Conservation (phyloP, 2,888 invertebrate genomes). For the Ormyrus rosae region DNA sequence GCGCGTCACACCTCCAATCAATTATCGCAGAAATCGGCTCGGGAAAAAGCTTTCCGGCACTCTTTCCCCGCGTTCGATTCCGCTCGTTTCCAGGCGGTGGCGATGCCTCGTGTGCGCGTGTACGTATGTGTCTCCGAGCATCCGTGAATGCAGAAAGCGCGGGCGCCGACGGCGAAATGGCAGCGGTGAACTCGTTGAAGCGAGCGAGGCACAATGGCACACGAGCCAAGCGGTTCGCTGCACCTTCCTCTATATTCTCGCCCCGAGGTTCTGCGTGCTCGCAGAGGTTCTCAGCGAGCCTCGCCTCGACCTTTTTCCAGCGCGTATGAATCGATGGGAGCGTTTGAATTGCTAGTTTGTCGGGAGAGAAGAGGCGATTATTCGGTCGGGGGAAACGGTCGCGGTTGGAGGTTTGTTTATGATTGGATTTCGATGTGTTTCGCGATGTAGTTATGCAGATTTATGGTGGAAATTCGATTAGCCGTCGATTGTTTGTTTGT, state of each 20-base stretch:
- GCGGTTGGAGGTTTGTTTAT: too few relatives aligned
- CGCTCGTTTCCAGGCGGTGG: conserved; percentile 5
- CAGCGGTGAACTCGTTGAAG: conserved; percentile 21
- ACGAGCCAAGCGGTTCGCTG: conserved; percentile 42
- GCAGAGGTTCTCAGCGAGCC: conserved; percentile 23
- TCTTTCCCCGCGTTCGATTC: neutral
- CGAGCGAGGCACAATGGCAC: conserved; percentile 38
- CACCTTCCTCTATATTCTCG: conserved; percentile 4
- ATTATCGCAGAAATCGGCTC: conserved; percentile 8
- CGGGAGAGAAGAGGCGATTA: too few relatives aligned
- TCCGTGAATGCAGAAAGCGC: neutral
- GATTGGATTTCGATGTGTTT: too few relatives aligned
- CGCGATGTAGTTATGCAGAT: too few relatives aligned
- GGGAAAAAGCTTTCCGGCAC: neutral
- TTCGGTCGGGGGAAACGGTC: too few relatives aligned
- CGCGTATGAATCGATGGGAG: too few relatives aligned
- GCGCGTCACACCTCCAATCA: neutral
- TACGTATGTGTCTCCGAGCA: too few relatives aligned
- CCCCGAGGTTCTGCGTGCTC: neutral
- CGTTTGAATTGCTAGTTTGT: too few relatives aligned
- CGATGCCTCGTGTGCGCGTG: neutral
- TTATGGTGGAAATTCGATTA: too few relatives aligned
- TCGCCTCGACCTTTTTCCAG: neutral
- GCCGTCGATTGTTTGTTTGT: too few relatives aligned
- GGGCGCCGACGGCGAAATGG: neutral